phyloP scores from a whole-genome alignment of 1,140 invertebrate genomes.

The Manduca sexta region DNA sequence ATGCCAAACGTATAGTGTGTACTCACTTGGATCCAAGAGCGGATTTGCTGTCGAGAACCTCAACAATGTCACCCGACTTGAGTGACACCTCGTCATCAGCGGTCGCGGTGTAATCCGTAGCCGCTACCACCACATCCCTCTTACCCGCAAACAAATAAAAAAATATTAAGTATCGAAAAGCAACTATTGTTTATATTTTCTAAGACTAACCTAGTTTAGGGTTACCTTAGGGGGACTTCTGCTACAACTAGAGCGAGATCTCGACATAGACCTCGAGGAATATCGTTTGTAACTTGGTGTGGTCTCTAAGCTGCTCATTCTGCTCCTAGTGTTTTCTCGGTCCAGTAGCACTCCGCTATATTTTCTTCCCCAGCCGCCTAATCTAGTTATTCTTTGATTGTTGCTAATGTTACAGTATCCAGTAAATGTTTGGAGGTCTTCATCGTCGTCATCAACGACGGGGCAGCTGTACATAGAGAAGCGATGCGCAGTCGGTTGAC shows the following conservation, averaged over 20 bases:
- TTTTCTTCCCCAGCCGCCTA: constrained; percentile 54
- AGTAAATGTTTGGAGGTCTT: constrained; percentile 59
- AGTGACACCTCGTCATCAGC: constrained; percentile 83
- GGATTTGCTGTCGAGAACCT: constrained; percentile 83
- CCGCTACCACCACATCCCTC: constrained; percentile 88
- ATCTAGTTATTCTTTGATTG: constrained; percentile 59
- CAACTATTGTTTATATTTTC: background rate
- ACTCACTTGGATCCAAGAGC: constrained; percentile 79
- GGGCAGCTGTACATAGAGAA: constrained; percentile 80
- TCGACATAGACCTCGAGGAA: constrained; percentile 47
- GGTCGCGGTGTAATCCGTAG: constrained; percentile 83
- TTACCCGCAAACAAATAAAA: constrained; percentile 75
- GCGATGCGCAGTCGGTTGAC: constrained; percentile 76
- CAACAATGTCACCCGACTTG: constrained; percentile 89
- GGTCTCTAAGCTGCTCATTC: constrained; percentile 53
- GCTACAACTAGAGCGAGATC: constrained; percentile 64
- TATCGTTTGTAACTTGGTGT: constrained; percentile 67
- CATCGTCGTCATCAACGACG: constrained; percentile 73
- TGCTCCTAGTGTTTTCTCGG: constrained; percentile 55
- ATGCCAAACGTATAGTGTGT: constrained; percentile 36
- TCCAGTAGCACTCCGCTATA: constrained; percentile 55
- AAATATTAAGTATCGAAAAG: constrained; percentile 3
- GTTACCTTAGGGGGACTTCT: constrained; percentile 66
- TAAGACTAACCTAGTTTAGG: background rate
- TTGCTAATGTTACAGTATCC: constrained; percentile 66